These are phyloP conservation scores for Tonatia bakeri DNA, from an alignment of 2,113 vertebrate species.

Conservation along the genomic window DNA sequence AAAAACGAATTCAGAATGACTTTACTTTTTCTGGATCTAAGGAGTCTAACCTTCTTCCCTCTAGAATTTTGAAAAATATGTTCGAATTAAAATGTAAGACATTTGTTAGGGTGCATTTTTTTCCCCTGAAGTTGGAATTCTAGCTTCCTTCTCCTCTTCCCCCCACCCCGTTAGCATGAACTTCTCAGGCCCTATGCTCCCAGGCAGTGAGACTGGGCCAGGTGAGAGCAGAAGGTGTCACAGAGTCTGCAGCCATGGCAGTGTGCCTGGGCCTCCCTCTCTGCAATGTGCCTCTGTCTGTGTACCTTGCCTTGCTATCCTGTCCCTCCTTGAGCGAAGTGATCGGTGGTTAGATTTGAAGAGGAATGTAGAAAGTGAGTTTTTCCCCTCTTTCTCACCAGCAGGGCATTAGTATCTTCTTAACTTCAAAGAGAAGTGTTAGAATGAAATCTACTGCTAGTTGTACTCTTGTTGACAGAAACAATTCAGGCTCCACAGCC, in stretches of 20 bases:
- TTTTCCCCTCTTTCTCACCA: neutral
- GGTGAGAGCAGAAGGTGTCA: neutral
- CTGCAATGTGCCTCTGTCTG: neutral
- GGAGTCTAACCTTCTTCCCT: neutral
- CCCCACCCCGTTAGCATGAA: accelerated
- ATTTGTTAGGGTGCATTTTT: neutral
- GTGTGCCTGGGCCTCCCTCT: neutral
- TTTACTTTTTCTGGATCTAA: neutral
- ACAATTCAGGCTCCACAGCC: neutral
- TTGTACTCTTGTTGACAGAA: neutral
- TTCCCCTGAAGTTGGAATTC: neutral
- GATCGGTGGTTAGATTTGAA: neutral
- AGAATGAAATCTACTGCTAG: neutral
- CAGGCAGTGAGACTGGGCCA: neutral
- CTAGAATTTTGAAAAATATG: neutral
- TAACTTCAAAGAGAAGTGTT: neutral
- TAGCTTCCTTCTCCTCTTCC: neutral
- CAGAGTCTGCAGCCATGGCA: accelerated
- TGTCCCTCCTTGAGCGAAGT: neutral
- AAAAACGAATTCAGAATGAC: neutral
- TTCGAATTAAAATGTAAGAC: neutral
- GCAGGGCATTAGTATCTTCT: neutral
- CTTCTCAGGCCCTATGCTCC: neutral
- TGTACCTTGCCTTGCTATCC: neutral
- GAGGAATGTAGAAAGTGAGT: neutral